phyloP scores from a whole-genome alignment of 2,888 invertebrate genomes.

The Pristionchus fissidentatus region DNA sequence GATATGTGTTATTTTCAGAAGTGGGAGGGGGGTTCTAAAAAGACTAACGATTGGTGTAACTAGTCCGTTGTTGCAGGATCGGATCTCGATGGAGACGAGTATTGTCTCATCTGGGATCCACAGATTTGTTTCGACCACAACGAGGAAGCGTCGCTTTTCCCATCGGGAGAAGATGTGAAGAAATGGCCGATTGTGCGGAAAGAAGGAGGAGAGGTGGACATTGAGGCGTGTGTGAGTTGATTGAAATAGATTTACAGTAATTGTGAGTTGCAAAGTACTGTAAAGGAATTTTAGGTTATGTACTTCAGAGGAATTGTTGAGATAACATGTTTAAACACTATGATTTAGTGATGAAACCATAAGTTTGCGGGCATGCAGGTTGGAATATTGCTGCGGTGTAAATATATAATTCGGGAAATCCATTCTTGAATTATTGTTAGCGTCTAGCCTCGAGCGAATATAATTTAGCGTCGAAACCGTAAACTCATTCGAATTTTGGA shows the following conservation, averaged over 20 bases:
- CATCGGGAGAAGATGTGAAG: constrained; percentile 47
- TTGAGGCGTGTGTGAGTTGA: not conserved
- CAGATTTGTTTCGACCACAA: constrained; percentile 73
- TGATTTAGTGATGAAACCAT: no score
- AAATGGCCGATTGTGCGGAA: not conserved
- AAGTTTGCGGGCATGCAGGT: no score
- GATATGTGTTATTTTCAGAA: not conserved
- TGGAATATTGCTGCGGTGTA: no score
- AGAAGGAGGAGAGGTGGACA: not conserved
- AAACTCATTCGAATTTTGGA: no score
- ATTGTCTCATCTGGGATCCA: constrained; percentile 76
- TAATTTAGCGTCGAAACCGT: not conserved
- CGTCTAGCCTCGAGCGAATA: not conserved
- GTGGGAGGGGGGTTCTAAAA: not conserved
- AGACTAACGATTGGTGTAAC: not conserved
- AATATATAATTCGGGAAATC: no score
- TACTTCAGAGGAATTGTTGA: no score
- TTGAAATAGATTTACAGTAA: not conserved
- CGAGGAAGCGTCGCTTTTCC: constrained; percentile 66
- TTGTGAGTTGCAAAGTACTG: not conserved
- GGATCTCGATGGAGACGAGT: constrained; percentile 78
- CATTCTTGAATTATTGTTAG: no score
- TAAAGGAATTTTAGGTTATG: not conserved
- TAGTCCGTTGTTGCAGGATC: constrained; percentile 72
- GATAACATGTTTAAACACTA: no score